Percentiles rank a stretch among this genome's conserved stretches.
Conservation (phyloP, 1,140 invertebrate genomes). For the Helicoverpa zea region DNA sequence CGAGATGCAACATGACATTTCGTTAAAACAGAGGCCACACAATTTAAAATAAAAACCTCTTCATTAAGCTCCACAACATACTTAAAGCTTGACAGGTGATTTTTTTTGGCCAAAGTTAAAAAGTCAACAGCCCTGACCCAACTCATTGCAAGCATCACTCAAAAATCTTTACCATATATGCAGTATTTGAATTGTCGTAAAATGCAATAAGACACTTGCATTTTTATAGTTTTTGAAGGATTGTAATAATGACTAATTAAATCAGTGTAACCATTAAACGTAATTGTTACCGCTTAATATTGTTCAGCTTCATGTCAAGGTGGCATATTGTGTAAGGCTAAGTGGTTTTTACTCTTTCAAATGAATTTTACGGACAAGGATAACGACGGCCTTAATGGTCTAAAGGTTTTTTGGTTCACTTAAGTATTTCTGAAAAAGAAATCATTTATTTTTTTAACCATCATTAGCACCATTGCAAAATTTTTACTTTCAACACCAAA, state of each 20-base stretch:
- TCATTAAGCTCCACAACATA: neutral
- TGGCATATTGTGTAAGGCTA: slow-evolving; percentile 31
- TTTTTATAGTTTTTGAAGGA: neutral
- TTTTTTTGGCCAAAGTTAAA: slow-evolving; percentile 5
- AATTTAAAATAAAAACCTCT: slow-evolving; percentile 14
- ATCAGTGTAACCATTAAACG: neutral
- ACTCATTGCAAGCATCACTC: neutral
- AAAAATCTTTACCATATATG: slow-evolving; percentile 11
- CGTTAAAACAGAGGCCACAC: neutral
- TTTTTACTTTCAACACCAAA: neutral
- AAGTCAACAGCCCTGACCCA: slow-evolving; percentile 6
- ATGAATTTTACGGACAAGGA: slow-evolving; percentile 36
- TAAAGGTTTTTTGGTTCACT: slow-evolving; percentile 2
- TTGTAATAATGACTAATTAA: slow-evolving; percentile 8
- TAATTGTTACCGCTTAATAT: slow-evolving; percentile 31
- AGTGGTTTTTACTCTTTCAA: slow-evolving; percentile 37
- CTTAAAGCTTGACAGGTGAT: slow-evolving; percentile 11
- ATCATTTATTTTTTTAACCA: neutral
- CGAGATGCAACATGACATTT: neutral
- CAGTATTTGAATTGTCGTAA: neutral
- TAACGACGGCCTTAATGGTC: slow-evolving; percentile 12
- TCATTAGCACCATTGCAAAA: neutral
- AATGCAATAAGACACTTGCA: neutral
- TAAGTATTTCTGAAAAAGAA: neutral
- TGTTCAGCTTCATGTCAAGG: slow-evolving; percentile 34